These are phyloP conservation scores for Peromyscus leucopus DNA, from an alignment of 2,113 vertebrate genomes.

Conservation along the genomic window DNA sequence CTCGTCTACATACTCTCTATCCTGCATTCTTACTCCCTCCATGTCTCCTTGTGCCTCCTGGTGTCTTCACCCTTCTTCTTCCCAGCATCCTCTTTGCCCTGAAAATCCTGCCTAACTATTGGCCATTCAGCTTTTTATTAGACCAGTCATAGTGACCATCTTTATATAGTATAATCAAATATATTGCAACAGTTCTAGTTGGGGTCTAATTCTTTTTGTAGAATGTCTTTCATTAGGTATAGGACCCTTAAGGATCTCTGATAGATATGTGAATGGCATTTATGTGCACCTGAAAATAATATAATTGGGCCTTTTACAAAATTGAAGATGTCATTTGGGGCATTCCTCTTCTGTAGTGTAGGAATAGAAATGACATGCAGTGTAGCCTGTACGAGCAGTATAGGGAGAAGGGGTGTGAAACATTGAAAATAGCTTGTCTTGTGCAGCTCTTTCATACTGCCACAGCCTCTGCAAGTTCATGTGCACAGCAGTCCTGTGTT, in stretches of 20 bases:
- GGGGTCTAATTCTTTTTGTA: neutral
- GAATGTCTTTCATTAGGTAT: neutral
- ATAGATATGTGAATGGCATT: conserved; percentile 4
- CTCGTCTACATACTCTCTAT: neutral
- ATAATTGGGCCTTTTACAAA: neutral
- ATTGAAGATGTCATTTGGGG: neutral
- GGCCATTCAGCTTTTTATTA: neutral
- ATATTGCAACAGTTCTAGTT: neutral
- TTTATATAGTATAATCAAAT: neutral
- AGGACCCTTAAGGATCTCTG: neutral
- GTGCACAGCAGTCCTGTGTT: neutral
- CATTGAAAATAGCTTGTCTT: neutral
- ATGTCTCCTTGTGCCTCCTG: neutral
- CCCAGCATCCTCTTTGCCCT: neutral
- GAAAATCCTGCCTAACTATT: neutral
- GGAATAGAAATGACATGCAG: neutral
- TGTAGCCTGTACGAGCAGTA: neutral
- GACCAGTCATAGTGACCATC: neutral
- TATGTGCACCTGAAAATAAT: conserved; percentile 14
- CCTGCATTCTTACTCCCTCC: neutral
- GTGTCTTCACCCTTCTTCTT: neutral
- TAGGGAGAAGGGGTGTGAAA: neutral
- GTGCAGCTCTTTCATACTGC: neutral
- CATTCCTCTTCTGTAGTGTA: neutral
- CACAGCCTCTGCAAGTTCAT: neutral